These are phyloP conservation scores for Gymnocephalus cernua DNA, from an alignment of 2,113 vertebrate genomes.

Conservation along the genomic window DNA sequence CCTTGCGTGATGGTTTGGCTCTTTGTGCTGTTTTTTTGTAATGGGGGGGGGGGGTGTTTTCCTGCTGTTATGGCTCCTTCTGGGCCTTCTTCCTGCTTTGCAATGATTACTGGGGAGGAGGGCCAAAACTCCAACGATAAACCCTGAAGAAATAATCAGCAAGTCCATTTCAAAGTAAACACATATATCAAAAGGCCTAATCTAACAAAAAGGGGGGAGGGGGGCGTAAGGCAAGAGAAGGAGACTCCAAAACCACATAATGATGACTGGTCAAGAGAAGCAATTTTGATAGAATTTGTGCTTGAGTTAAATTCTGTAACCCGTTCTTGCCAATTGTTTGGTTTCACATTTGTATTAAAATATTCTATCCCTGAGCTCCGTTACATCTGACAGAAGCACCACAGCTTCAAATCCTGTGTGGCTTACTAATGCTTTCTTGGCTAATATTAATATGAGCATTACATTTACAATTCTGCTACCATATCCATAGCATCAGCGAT, in stretches of 20 bases:
- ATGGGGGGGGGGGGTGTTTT: conserved; percentile 31
- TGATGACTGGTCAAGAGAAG: conserved; percentile 9
- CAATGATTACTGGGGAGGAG: conserved; percentile 17
- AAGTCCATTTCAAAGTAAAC: not conserved
- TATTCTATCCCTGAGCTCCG: not conserved
- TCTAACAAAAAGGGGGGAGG: conserved; percentile 6
- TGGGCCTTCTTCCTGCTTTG: conserved; percentile 24
- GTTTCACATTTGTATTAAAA: not conserved
- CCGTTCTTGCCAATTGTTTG: not conserved
- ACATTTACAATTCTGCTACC: not conserved
- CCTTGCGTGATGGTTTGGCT: not conserved
- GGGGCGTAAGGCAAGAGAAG: not conserved
- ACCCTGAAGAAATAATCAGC: conserved; percentile 16
- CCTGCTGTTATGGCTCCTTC: conserved; percentile 56
- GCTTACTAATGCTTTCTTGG: no score
- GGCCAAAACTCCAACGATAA: not conserved
- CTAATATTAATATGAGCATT: not conserved
- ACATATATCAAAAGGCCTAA: conserved; percentile 12
- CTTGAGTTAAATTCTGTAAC: not conserved
- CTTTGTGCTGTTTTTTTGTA: not conserved
- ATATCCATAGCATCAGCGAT: not conserved
- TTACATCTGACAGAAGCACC: not conserved
- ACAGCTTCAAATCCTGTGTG: not conserved
- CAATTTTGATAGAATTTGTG: not conserved
- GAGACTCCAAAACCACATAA: conserved; percentile 25